A percentile compares a stretch with the other conserved stretches of the same genome.
These are phyloP conservation scores for Lepeophtheirus salmonis DNA, from an alignment of 1,140 invertebrate species.

Conservation along the genomic window DNA sequence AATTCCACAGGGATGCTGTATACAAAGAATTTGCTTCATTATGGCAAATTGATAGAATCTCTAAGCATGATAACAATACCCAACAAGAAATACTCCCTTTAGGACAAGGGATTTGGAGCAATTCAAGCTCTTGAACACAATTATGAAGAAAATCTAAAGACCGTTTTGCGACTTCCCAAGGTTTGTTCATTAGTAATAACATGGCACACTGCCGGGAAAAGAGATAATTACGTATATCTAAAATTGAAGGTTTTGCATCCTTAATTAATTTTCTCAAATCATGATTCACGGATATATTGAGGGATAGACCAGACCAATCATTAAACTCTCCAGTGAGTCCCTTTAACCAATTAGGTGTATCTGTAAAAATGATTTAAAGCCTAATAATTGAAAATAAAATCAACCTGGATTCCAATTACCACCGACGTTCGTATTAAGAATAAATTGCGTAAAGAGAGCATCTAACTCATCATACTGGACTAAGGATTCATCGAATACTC, in stretches of 20 bases:
- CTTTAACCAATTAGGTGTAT: constrained; percentile 56
- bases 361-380: constrained; percentile 27
- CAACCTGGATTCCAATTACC: constrained; percentile 31
- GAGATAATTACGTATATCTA: constrained; percentile 83
- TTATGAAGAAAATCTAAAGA: constrained; percentile 69
- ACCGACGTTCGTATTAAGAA: constrained; percentile 70
- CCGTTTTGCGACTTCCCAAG: constrained; percentile 62
- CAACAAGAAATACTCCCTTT: constrained; percentile 72
- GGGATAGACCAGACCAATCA: constrained; percentile 57
- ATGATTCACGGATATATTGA: constrained; percentile 44
- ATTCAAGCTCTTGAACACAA: constrained; percentile 53
- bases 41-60: constrained; percentile 52
- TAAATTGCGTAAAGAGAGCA: constrained; percentile 87
- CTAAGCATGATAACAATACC: constrained; percentile 75
- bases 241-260: constrained; percentile 46
- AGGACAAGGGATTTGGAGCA: constrained; percentile 52
- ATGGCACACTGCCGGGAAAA: constrained; percentile 79
- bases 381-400: not conserved
- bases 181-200: constrained; percentile 51
- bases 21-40: constrained; percentile 34
- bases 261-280: constrained; percentile 45
- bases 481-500: constrained; percentile 76
- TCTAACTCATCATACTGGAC: constrained; percentile 94
- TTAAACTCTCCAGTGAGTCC: constrained; percentile 53
- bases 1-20: constrained; percentile 73